A percentile compares a stretch with the other conserved stretches of the same genome.
Evolutionary conservation across 2,888 invertebrate species (phyloP).

Genomic region (Brenthis ino): DNA sequence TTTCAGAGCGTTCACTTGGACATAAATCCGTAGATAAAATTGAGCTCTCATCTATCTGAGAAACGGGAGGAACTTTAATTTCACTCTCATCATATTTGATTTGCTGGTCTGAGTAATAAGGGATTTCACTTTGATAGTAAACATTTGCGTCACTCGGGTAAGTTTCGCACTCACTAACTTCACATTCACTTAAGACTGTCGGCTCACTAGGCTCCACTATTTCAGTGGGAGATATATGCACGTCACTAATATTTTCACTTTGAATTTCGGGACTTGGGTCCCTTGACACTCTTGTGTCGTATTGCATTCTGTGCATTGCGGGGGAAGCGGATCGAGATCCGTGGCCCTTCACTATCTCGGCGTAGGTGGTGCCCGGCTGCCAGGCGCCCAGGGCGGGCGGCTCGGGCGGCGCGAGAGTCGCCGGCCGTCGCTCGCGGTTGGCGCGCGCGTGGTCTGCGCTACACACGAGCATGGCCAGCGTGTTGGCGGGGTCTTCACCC

Average conservation of each 20-base stretch:
- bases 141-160: conserved; percentile 53
- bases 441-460: conserved; percentile 59
- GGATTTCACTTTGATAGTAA: conserved; percentile 47
- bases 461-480: conserved; percentile 66
- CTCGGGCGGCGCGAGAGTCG: conserved; percentile 67
- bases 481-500: conserved; percentile 85
- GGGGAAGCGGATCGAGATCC: conserved; percentile 67
- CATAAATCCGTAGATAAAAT: conserved; percentile 42
- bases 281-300: conserved; percentile 39
- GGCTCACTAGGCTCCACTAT: conserved; percentile 50
- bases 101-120: conserved; percentile 43
- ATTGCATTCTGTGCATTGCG: conserved; percentile 47
- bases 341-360: conserved; percentile 88
- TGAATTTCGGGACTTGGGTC: conserved; percentile 40
- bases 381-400: conserved; percentile 87
- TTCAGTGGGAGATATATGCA: conserved; percentile 53
- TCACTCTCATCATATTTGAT: conserved; percentile 47
- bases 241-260: conserved; percentile 52
- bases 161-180: conserved; percentile 68
- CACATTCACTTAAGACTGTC: conserved; percentile 56
- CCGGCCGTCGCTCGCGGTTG: conserved; percentile 75
- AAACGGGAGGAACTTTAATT: conserved; percentile 38
- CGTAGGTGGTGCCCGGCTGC: conserved; percentile 89
- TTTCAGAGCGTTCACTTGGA: conserved; percentile 47
- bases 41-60: conserved; percentile 35